Evolutionary conservation across 2,113 vertebrate genomes (phyloP).

Genomic region (Choloepus hoffmanni): DNA sequence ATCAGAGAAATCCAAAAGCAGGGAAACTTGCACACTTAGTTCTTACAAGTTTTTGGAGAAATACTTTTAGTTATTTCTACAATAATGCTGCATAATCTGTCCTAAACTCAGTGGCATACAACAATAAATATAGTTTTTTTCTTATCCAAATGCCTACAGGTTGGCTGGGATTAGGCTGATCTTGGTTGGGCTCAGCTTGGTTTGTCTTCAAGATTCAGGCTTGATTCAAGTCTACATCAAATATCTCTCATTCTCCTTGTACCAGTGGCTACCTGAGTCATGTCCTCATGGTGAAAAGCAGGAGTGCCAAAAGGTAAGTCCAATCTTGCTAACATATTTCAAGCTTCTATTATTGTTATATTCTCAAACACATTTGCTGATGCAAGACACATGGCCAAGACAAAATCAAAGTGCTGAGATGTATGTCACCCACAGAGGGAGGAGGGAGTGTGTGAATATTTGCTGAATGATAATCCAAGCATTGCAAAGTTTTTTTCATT

Average conservation of each 20-base stretch:
- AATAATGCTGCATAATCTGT: not conserved
- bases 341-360: not conserved
- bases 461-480: not conserved
- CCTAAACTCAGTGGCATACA: not conserved
- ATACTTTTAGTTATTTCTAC: not conserved
- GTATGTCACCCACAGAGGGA: not conserved
- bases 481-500: too few relatives aligned
- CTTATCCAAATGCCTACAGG: not conserved
- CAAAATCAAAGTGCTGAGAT: not conserved
- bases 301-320: not conserved
- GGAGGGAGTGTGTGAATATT: not conserved
- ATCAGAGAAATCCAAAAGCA: not conserved
- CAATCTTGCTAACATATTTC: not conserved
- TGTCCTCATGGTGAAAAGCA: not conserved
- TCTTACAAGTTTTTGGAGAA: slow-evolving; percentile 1
- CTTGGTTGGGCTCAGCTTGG: not conserved
- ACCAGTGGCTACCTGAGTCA: not conserved
- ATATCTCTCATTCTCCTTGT: not conserved
- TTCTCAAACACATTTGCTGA: not conserved
- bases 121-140: not conserved
- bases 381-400: not conserved
- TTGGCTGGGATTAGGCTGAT: not conserved
- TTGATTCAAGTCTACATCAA: not conserved
- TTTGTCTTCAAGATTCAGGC: not conserved
- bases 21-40: not conserved